Evolutionary conservation across 2,113 vertebrate species (phyloP).

Genomic region (Centropus unirufus): DNA sequence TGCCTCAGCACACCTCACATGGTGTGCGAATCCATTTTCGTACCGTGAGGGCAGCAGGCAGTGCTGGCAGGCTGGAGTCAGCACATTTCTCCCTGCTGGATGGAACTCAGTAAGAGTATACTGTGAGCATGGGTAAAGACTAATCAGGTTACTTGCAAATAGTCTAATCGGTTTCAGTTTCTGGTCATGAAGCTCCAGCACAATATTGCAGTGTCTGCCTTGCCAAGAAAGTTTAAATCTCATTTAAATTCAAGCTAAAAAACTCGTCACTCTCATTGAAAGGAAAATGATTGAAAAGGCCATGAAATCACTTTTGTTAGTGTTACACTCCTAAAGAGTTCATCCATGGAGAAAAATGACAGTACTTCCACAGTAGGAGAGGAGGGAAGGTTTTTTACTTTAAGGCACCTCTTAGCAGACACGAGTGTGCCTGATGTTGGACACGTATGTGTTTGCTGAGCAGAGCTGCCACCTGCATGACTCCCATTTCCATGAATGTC

Average conservation of each 20-base stretch:
- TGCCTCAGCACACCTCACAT: not conserved
- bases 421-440: not conserved
- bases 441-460: accelerated
- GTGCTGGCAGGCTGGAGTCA: not conserved
- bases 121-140: not conserved
- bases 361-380: not conserved
- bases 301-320: conserved; percentile 19
- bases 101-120: not conserved
- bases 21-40: not conserved
- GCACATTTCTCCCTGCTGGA: not conserved
- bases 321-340: not conserved
- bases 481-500: not conserved
- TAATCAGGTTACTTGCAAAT: not conserved
- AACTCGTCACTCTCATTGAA: not conserved
- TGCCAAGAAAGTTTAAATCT: conserved; percentile 45
- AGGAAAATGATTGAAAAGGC: conserved; percentile 21
- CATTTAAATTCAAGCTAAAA: conserved; percentile 20
- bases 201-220: conserved; percentile 11
- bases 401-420: not conserved
- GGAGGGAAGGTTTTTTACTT: not conserved
- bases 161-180: not conserved
- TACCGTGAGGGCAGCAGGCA: not conserved
- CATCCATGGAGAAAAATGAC: not conserved
- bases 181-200: not conserved
- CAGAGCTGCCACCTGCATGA: not conserved